Evolutionary conservation across 2,797 vertebrate species (phyloP), one percentile per base, ranked within the genome.

Genomic region (Oceanodroma leucorhoa): DNA sequence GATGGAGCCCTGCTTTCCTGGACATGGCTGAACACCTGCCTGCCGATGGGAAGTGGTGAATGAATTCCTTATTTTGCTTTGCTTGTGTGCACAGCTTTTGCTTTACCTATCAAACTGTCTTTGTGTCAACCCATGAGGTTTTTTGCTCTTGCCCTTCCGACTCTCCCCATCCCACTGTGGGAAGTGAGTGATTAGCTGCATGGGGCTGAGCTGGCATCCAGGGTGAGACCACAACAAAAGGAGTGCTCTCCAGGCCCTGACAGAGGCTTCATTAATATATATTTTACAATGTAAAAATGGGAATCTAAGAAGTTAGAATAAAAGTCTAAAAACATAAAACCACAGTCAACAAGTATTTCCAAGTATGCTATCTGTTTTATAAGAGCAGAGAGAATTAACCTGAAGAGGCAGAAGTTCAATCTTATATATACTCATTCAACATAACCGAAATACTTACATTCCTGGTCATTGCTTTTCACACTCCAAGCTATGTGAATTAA

Each of bases 61-160:
- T 23, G 0, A 36, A 43, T 45, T 57, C 15, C 19, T 29, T 36
- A 2, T 32, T 72, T 72, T n/a, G 7, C 7, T 66, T 53, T 38
- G 14, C 14, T 66, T 36, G 23, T 1, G 0, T n/a, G 10, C 9
- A 1, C 0, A 3, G n/a, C n/a, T 81, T 81, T 60, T 45, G 7
- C 53, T 53, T 72, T 66, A 58, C 38, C 6, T 60, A 18, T 30
- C 5, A 45, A 73, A 58, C 19, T 51, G 43, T 50, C 36, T 51
- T 72, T 45, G 15, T 18, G 20, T 88, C 38, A 66, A 30, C 9
- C 20, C 16, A 17, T 34, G 40, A 46, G 5, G 4, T 14, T 60
- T 67, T 61, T 76, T 62, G 2, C 12, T 69, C 10, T 46, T 54
- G 3, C 36, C 9, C 12, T 89, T 70, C 19, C 0, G 1, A 5